phyloP scores from a whole-genome alignment of 2,888 invertebrate genomes.

The Dryadula phaetusa region DNA sequence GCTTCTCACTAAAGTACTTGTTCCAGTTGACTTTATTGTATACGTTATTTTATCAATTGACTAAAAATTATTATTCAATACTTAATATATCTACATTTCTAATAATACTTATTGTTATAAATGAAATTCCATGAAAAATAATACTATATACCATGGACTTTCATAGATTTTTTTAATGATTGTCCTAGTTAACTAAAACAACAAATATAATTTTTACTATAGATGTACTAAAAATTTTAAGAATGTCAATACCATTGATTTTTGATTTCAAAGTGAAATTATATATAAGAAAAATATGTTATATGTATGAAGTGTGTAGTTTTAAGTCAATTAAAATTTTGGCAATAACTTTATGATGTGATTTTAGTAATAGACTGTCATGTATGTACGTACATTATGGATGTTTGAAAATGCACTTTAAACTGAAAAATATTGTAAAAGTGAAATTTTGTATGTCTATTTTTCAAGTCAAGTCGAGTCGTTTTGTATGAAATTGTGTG shows the following conservation, averaged over 20 bases:
- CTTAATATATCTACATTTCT: too few relatives aligned
- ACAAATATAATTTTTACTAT: too few relatives aligned
- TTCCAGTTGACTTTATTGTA: too few relatives aligned
- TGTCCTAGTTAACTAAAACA: too few relatives aligned
- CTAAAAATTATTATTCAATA: too few relatives aligned
- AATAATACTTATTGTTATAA: too few relatives aligned
- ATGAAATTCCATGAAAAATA: too few relatives aligned
- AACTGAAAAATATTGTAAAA: background rate
- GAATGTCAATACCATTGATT: background rate
- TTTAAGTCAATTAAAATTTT: constrained; percentile 65
- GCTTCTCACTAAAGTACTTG: background rate
- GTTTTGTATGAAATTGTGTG: constrained; percentile 8
- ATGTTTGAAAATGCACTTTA: constrained; percentile 26
- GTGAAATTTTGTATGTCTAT: background rate
- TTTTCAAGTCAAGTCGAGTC: too few relatives aligned
- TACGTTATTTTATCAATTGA: too few relatives aligned
- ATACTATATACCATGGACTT: too few relatives aligned
- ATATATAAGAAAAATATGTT: constrained; percentile 57
- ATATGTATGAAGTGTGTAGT: constrained; percentile 56
- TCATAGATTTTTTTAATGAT: too few relatives aligned
- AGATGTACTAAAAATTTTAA: too few relatives aligned
- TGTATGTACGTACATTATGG: background rate
- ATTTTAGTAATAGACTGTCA: constrained; percentile 49
- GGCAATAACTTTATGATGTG: constrained; percentile 72
- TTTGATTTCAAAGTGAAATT: constrained; percentile 59